phyloP scores from a whole-genome alignment of 2,797 vertebrate genomes.

The Chaenodraco wilsoni region DNA sequence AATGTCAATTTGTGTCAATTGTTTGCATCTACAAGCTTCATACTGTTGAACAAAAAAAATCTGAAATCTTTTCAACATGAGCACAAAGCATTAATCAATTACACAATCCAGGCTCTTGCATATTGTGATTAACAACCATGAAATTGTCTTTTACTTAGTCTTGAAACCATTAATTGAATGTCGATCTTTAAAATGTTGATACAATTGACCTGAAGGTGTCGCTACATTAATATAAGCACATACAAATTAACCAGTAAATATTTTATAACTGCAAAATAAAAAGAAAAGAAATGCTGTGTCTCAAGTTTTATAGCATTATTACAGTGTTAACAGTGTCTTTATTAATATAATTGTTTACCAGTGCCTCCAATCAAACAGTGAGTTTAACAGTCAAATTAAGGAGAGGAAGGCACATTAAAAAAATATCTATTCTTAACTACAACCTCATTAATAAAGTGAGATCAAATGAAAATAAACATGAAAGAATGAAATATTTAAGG shows the following conservation, averaged over 20 bases:
- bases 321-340: not conserved
- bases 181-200: not conserved
- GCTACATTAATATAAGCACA: not conserved
- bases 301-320: not conserved
- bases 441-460: not conserved
- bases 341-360: not conserved
- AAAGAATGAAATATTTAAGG: not conserved
- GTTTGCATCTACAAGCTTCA: not conserved
- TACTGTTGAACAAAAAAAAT: not conserved
- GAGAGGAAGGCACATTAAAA: not conserved
- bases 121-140: slow-evolving; percentile 23
- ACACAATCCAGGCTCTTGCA: not conserved
- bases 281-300: not conserved
- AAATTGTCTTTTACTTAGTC: slow-evolving; percentile 20
- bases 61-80: slow-evolving; percentile 16
- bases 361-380: not conserved
- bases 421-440: not conserved
- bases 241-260: not conserved
- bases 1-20: slow-evolving; percentile 1
- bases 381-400: slow-evolving; percentile 13
- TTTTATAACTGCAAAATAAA: not conserved
- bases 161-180: slow-evolving; percentile 20
- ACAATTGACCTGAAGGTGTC: not conserved
- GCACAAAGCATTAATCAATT: slow-evolving; percentile 7
- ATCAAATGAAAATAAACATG: not conserved